Evolutionary conservation across 2,113 vertebrate genomes (phyloP).

Genomic region (Alosa alosa): DNA sequence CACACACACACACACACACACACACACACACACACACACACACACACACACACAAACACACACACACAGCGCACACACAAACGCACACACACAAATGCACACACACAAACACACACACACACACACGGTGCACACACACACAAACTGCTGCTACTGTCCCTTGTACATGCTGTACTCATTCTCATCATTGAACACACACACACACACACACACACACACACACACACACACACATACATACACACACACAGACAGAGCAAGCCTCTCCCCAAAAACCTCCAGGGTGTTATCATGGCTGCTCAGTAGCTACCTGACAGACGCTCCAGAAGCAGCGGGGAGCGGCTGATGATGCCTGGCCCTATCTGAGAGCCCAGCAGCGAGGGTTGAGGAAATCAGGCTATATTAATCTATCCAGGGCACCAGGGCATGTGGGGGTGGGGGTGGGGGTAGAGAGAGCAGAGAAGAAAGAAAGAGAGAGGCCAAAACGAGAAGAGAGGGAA

Average conservation of each 20-base stretch:
- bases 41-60: too few relatives aligned
- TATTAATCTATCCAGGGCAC: constrained; percentile 88
- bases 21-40: neutral
- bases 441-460: neutral
- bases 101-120: neutral
- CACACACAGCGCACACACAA: neutral
- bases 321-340: constrained; percentile 68
- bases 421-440: neutral
- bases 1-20: neutral
- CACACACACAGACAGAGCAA: neutral
- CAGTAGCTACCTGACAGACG: constrained; percentile 78
- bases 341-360: constrained; percentile 88
- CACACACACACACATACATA: neutral
- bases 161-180: too few relatives aligned
- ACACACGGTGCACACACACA: neutral
- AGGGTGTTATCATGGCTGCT: constrained; percentile 62
- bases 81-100: neutral
- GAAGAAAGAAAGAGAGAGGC: neutral
- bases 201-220: neutral
- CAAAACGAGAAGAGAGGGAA: neutral
- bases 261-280: neutral
- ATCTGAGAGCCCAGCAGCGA: constrained; percentile 94
- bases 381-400: constrained; percentile 96
- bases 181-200: constrained; percentile 22
- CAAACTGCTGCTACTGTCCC: neutral